These are phyloP conservation scores for Chymomyza caudatula DNA, from an alignment of 2,888 invertebrate genomes.

Conservation along the genomic window DNA sequence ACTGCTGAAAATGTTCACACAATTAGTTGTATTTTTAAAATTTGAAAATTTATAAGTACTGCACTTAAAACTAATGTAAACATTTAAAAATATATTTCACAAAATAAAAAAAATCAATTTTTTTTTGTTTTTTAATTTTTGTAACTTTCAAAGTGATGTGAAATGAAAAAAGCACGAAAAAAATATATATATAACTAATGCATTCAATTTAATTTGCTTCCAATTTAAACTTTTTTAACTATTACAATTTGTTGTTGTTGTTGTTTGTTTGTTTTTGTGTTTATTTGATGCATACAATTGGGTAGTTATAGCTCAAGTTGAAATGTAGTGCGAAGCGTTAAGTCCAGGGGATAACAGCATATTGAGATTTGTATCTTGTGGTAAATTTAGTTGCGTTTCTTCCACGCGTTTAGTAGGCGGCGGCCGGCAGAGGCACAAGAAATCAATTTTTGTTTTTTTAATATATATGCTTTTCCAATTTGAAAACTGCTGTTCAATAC, in stretches of 20 bases:
- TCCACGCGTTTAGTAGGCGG: no score
- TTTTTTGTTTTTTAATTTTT: slow-evolving; percentile 1
- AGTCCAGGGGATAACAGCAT: not conserved
- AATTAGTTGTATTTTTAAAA: slow-evolving; percentile 9
- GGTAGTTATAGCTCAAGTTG: not conserved
- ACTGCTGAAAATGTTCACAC: not conserved
- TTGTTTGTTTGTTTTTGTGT: not conserved
- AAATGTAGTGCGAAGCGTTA: not conserved
- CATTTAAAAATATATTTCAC: slow-evolving; percentile 26
- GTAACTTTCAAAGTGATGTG: slow-evolving; percentile 3
- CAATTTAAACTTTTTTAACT: not conserved
- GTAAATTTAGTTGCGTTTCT: not conserved
- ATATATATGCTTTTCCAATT: not conserved
- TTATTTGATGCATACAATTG: not conserved
- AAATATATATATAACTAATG: not conserved
- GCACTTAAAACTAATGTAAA: slow-evolving; percentile 51
- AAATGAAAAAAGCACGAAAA: not conserved
- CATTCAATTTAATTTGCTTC: not conserved
- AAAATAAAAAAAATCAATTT: slow-evolving; percentile 5
- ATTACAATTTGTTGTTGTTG: not conserved
- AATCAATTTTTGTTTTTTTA: not conserved
- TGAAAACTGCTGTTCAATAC: not conserved
- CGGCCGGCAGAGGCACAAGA: no score
- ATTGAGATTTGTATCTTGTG: not conserved
- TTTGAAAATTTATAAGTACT: slow-evolving; percentile 44